Evolutionary conservation across 2,113 vertebrate genomes (phyloP).

Genomic region (Chionis minor): DNA sequence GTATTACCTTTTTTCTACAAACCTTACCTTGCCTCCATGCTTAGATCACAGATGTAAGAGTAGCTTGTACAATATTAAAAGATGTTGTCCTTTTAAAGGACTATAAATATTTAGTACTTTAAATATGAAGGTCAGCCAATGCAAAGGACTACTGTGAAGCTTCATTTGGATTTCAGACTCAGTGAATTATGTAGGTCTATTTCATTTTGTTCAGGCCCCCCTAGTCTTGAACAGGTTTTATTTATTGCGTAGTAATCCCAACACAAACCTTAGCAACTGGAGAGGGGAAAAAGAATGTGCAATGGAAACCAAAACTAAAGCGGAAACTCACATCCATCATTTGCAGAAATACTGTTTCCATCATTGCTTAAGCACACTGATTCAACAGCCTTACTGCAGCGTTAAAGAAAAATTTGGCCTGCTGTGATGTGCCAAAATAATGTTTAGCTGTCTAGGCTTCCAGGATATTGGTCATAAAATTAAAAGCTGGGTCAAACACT

Average conservation of each 20-base stretch:
- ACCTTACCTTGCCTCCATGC: background rate
- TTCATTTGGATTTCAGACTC: background rate
- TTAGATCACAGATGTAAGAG: background rate
- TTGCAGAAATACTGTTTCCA: background rate
- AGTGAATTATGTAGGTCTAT: background rate
- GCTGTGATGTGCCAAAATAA: background rate
- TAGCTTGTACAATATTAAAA: background rate
- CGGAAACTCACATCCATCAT: background rate
- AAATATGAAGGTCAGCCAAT: background rate
- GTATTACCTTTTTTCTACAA: background rate
- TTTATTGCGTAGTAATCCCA: background rate
- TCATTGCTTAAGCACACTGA: background rate
- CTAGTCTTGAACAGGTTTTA: background rate
- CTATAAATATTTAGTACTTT: background rate
- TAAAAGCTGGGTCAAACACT: background rate
- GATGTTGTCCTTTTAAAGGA: background rate
- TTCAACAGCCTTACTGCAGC: background rate
- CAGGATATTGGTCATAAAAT: background rate
- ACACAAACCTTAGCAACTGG: background rate
- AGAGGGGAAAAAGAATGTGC: background rate
- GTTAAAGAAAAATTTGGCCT: background rate
- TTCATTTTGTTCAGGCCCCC: background rate
- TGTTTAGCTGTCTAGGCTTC: background rate
- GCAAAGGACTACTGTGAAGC: background rate
- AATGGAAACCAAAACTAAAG: background rate